Percentiles rank a stretch among this genome's conserved stretches.
These are phyloP conservation scores for Avahi laniger DNA, from an alignment of 2,797 vertebrate species.

Conservation along the genomic window DNA sequence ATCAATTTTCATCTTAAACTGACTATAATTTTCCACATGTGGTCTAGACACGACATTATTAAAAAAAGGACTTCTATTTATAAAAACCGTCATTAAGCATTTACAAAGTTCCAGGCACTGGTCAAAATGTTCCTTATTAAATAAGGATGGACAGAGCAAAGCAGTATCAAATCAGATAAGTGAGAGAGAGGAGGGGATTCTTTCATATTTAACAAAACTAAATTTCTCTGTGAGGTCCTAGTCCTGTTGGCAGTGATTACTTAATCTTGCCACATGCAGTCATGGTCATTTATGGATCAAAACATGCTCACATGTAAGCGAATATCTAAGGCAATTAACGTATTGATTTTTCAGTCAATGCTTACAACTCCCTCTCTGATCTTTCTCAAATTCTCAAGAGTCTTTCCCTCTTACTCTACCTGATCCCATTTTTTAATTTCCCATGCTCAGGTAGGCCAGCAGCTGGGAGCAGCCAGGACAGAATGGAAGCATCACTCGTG, in stretches of 20 bases:
- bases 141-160: background rate
- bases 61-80: background rate
- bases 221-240: background rate
- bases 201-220: background rate
- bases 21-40: background rate
- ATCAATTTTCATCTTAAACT: background rate
- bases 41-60: background rate
- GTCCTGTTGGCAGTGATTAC: background rate
- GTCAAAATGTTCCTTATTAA: background rate
- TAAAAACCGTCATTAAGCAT: background rate
- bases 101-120: background rate
- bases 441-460: background rate
- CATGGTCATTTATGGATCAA: background rate
- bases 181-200: background rate
- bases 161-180: background rate
- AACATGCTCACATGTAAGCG: background rate
- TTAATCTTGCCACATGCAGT: background rate
- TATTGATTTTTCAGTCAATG: background rate
- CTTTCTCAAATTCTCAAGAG: background rate
- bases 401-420: background rate
- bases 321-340: background rate
- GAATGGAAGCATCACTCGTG: background rate
- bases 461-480: conserved; percentile 19
- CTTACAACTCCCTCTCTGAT: background rate
- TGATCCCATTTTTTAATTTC: background rate